Evolutionary conservation across 2,797 vertebrate species (phyloP).

Genomic region (Sebastes oblongus): DNA sequence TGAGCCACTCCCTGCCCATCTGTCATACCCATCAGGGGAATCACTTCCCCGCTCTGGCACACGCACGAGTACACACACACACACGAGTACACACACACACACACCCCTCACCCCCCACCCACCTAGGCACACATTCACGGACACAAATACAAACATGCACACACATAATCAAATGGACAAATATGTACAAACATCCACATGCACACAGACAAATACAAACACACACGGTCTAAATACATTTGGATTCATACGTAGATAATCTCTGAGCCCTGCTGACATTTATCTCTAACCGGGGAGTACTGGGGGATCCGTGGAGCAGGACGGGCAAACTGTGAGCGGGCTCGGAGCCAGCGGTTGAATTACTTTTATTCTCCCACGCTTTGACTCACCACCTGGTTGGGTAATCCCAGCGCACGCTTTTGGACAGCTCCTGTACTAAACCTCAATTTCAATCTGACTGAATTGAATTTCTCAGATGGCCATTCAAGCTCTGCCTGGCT

Average conservation of each 20-base stretch:
- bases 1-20: conserved; percentile 49
- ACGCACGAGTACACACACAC: not conserved
- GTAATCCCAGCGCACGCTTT: conserved; percentile 50
- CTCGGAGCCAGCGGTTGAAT: conserved; percentile 44
- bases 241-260: conserved; percentile 19
- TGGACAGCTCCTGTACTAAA: conserved; percentile 31
- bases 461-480: conserved; percentile 61
- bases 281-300: conserved; percentile 8
- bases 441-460: conserved; percentile 45
- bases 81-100: not conserved
- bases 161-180: conserved; percentile 29
- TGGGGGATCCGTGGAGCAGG: not conserved
- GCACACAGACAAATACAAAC: not conserved
- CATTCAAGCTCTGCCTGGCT: conserved; percentile 1
- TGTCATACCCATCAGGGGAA: conserved; percentile 46
- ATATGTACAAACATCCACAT: conserved; percentile 34
- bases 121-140: not conserved
- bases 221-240: not conserved
- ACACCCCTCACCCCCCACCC: not conserved
- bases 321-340: conserved; percentile 13
- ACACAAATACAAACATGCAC: not conserved
- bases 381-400: conserved; percentile 61
- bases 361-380: conserved; percentile 43
- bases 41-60: conserved; percentile 28
- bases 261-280: conserved; percentile 36